Conservation (phyloP, 1,140 invertebrate genomes). For the Drosophila dunni region DNA sequence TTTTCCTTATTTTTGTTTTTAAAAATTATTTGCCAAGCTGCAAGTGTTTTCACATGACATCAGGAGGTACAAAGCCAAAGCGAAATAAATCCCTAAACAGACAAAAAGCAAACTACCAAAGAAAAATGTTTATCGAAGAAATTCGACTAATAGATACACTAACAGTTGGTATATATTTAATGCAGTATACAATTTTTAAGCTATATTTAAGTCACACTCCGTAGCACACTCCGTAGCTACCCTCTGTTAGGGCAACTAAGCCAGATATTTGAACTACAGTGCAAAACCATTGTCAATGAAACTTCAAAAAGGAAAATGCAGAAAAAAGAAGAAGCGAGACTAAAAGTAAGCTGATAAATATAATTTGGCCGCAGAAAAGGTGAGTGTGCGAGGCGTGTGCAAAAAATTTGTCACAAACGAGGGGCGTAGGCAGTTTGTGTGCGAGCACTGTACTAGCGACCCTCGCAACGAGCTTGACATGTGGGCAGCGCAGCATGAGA, state of each 20-base stretch:
- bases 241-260: slow-evolving; percentile 1
- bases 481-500: slow-evolving; percentile 72
- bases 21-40: neutral
- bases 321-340: slow-evolving; percentile 38
- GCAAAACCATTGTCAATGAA: slow-evolving; percentile 69
- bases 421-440: neutral
- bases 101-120: slow-evolving; percentile 24
- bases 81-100: slow-evolving; percentile 60
- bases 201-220: too few relatives aligned
- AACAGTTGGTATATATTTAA: too few relatives aligned
- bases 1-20: neutral
- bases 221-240: too few relatives aligned
- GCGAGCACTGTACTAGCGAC: neutral
- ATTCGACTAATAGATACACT: slow-evolving; percentile 22
- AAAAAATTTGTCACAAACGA: neutral
- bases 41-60: slow-evolving; percentile 2
- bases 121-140: slow-evolving; percentile 1
- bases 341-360: slow-evolving; percentile 76
- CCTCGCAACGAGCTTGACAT: slow-evolving; percentile 40
- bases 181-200: too few relatives aligned
- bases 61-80: slow-evolving; percentile 31
- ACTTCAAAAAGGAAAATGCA: slow-evolving; percentile 45
- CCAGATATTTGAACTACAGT: slow-evolving; percentile 58
- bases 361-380: slow-evolving; percentile 54
- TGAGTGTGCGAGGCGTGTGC: slow-evolving; percentile 30